Conservation (phyloP, 35 echinoderm and acorn worm species). For the Ophioderma brevispina region DNA sequence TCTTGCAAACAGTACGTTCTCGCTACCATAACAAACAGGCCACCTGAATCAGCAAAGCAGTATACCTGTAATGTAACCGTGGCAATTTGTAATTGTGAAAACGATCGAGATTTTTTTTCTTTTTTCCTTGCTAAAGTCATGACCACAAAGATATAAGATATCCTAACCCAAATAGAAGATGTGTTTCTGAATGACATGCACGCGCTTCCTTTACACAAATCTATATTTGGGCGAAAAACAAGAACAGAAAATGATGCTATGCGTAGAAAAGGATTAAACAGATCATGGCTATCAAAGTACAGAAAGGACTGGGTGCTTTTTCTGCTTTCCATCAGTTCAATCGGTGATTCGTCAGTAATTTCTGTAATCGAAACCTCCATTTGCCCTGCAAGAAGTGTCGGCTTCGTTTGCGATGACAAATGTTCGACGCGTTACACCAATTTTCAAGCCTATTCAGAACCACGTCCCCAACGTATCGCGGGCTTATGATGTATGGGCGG, state of each 20-base stretch:
- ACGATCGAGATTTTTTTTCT: not conserved
- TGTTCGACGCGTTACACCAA: not conserved
- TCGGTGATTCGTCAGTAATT: not conserved
- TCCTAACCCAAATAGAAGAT: not conserved
- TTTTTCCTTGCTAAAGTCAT: conserved; percentile 1
- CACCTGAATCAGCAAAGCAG: not conserved
- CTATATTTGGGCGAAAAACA: not conserved
- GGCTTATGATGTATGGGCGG: not conserved
- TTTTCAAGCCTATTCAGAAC: not conserved
- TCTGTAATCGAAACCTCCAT: not conserved
- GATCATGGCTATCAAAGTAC: not conserved
- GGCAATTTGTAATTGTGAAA: conserved; percentile 6
- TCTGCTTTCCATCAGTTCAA: not conserved
- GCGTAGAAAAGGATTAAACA: not conserved
- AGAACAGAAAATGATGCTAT: not conserved
- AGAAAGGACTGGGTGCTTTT: not conserved
- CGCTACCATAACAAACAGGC: not conserved
- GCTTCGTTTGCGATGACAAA: not conserved
- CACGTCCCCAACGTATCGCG: not conserved
- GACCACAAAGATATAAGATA: conserved; percentile 7
- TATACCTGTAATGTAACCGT: not conserved
- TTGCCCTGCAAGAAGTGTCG: conserved; percentile 1
- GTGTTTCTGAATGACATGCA: not conserved
- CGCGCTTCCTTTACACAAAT: not conserved
- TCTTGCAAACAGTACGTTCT: not conserved